Percentiles rank a stretch among this genome's conserved stretches.
Conservation (phyloP, 2,113 vertebrate genomes). For the Passer domesticus region DNA sequence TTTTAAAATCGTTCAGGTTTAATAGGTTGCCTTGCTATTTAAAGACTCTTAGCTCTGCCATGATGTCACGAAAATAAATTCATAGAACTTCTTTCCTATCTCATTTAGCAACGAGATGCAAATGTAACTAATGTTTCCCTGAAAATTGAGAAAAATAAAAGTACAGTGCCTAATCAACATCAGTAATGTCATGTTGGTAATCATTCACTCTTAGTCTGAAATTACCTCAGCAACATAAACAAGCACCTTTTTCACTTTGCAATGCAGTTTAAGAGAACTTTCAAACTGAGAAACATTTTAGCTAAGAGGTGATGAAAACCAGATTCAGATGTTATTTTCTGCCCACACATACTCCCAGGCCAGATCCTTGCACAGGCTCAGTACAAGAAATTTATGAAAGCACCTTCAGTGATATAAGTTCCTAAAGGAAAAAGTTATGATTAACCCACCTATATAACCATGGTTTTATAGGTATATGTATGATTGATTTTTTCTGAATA, state of each 20-base stretch:
- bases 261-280: background rate
- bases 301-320: background rate
- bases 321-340: background rate
- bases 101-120: conserved; percentile 45
- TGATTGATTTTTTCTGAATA: background rate
- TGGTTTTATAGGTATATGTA: background rate
- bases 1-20: conserved; percentile 25
- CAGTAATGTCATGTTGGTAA: background rate
- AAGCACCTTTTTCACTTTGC: background rate
- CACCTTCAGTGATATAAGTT: background rate
- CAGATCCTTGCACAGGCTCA: background rate
- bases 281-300: background rate
- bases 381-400: background rate
- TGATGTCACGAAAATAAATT: conserved; percentile 55
- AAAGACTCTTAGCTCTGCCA: background rate
- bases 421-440: background rate
- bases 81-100: background rate
- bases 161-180: conserved; percentile 9
- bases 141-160: conserved; percentile 41
- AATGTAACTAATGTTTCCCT: conserved; percentile 40
- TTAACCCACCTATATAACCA: background rate
- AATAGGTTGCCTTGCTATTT: conserved; percentile 39
- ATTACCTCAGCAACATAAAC: conserved; percentile 6
- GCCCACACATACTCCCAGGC: background rate
- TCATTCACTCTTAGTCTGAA: background rate